These are phyloP conservation scores for Phymatocera aterrima DNA, from an alignment of 2,888 invertebrate genomes.

Conservation along the genomic window DNA sequence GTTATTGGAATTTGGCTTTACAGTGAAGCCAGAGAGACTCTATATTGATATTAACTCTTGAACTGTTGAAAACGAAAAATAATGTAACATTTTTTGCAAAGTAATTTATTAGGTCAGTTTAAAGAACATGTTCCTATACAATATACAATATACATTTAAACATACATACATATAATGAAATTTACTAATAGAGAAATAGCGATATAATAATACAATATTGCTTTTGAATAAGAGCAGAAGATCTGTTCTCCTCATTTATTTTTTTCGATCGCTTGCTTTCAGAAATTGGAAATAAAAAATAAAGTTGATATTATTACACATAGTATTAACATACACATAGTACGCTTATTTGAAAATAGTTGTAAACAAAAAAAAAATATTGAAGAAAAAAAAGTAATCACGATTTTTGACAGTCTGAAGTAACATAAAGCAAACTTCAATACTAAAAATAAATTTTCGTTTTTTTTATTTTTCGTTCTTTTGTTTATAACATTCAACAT, in stretches of 20 bases:
- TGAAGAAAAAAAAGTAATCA: neutral
- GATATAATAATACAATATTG: conserved; percentile 37
- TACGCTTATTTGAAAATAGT: conserved; percentile 34
- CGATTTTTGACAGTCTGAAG: conserved; percentile 16
- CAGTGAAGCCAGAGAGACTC: neutral
- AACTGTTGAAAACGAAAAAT: conserved; percentile 4
- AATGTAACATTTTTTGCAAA: conserved; percentile 14
- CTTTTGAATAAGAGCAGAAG: neutral
- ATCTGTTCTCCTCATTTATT: neutral
- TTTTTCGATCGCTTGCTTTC: conserved; percentile 38
- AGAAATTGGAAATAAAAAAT: conserved; percentile 7
- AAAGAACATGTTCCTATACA: conserved; percentile 44
- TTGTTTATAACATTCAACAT: too few species aligned
- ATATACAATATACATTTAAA: conserved; percentile 37
- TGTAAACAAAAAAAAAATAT: conserved; percentile 14
- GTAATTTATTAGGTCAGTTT: conserved; percentile 37
- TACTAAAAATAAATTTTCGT: conserved; percentile 1
- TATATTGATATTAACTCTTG: conserved; percentile 33
- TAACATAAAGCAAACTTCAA: neutral
- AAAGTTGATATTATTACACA: conserved; percentile 25
- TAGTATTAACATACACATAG: too few species aligned
- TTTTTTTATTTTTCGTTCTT: too few species aligned
- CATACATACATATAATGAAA: too few species aligned
- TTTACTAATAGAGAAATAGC: conserved; percentile 30
- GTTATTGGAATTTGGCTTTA: conserved; percentile 14